These are phyloP conservation scores for Elaphurus davidianus DNA, from an alignment of 2,113 vertebrate genomes.

Conservation along the genomic window DNA sequence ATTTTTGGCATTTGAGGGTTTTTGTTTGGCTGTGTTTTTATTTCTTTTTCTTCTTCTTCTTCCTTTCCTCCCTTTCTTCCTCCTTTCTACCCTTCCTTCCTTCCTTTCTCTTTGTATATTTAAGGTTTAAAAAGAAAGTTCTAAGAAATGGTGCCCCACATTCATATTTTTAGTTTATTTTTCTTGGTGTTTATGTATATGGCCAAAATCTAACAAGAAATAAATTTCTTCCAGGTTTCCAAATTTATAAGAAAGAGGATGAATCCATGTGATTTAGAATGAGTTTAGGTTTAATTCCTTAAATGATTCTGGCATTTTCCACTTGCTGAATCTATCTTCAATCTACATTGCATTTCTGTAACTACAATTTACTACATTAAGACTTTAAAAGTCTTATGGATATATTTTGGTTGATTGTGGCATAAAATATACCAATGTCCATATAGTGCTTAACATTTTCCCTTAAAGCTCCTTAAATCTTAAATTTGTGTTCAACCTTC, in stretches of 20 bases:
- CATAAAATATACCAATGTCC: not conserved
- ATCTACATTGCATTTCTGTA: not conserved
- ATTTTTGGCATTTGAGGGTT: not conserved
- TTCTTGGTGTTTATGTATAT: not conserved
- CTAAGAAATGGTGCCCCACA: not conserved
- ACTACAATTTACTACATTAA: not conserved
- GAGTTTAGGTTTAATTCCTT: not conserved
- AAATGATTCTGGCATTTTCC: not conserved
- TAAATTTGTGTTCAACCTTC: not conserved
- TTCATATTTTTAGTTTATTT: not conserved
- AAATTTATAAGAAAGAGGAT: constrained; percentile 14
- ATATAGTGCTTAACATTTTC: not conserved
- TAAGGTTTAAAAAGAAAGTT: not conserved
- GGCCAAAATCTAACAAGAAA: constrained; percentile 11
- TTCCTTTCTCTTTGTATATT: not conserved
- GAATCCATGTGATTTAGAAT: not conserved
- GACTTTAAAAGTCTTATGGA: not conserved
- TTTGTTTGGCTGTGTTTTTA: not conserved
- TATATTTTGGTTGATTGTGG: not conserved
- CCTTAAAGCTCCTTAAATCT: not conserved
- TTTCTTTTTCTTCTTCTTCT: not conserved
- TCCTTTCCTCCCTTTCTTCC: not conserved
- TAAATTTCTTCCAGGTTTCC: not conserved
- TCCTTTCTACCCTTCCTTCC: not conserved
- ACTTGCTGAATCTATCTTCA: not conserved